Base-by-base conservation (phyloP, 2,113 vertebrate genomes). In the Oostethus manadensis region DNA sequence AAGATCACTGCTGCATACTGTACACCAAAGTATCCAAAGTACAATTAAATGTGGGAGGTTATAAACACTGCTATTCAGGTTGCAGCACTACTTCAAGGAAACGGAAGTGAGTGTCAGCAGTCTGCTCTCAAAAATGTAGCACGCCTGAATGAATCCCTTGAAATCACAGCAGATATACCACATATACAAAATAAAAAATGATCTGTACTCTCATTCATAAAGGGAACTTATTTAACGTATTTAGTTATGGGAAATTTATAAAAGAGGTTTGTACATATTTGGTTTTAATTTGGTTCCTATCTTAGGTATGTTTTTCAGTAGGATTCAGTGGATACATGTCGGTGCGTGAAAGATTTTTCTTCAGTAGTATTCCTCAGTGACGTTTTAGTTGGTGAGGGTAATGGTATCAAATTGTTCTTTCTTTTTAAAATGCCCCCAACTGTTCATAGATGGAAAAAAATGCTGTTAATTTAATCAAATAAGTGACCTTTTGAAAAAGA, bases 401-500 rank as follows among this genome's bases (percentile, higher is more conserved):
- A 82, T 84, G 46, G 70, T 60, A 78, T 79, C 75, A 85, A 82
- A 86, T 82, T 76, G 74, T 87, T 76, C 71, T 85, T 83, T 77
- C 76, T 83, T 84, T 84, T 76, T 74, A 77, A 81, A 83, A 84
- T 83, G 72, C 70, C 81, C 81, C 73, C 79, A 66, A 63, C 81
- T 78, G 77, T 74, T 84, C 74, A 63, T 63, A 70, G 62, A 0
- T 20, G 1, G 26, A 47, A 74, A 78, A 83, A 76, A 78, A 78
- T 71, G 58, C 64, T 83, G 82, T 87, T 89, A 86, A 90, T 90
- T 90, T 88, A 90, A 88, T 89, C 85, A 89, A 89, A 88, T 89
- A 88, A 90, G 87, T 90, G 84, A 90, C 89, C 88, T 88, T 89
- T 88, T 87, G 85, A 89, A 86, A 89, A 87, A 85, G 78, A 86